Conservation (phyloP, 2,797 vertebrate genomes). For the Allobates femoralis region DNA sequence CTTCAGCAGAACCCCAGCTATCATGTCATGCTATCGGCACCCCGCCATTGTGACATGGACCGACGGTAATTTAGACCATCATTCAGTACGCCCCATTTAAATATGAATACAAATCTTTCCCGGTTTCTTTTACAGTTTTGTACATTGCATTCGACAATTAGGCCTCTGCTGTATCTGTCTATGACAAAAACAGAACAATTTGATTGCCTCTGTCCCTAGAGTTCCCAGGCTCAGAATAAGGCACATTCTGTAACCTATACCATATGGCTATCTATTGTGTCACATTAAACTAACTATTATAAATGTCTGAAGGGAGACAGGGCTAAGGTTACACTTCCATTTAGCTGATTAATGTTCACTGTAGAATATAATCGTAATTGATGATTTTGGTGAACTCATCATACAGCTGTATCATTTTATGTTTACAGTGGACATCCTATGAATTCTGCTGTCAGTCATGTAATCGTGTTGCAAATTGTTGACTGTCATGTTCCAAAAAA, state of each 20-base stretch:
- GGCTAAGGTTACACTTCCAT: constrained; percentile 60
- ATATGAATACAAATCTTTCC: not conserved
- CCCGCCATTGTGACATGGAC: too few species aligned
- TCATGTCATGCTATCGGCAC: too few species aligned
- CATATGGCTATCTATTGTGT: constrained; percentile 59
- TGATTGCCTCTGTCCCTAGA: constrained; percentile 31
- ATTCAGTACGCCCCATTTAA: too few species aligned
- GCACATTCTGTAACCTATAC: constrained; percentile 54
- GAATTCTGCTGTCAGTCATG: not conserved
- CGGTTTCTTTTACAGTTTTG: not conserved
- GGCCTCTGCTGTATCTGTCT: constrained; percentile 21
- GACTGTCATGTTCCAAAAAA: not conserved
- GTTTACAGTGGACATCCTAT: constrained; percentile 28
- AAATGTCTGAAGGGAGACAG: constrained; percentile 57
- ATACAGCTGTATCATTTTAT: constrained; percentile 35
- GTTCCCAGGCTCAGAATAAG: constrained; percentile 32
- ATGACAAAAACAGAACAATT: constrained; percentile 46
- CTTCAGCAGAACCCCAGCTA: too few species aligned
- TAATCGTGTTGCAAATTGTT: not conserved
- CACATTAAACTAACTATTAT: constrained; percentile 63
- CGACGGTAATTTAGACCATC: too few species aligned
- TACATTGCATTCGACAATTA: not conserved
- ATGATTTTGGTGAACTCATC: constrained; percentile 49
- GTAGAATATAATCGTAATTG: constrained; percentile 55
- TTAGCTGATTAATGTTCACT: constrained; percentile 58